Evolutionary conservation across 2,113 vertebrate genomes (phyloP).

Genomic region (Numenius arquata): DNA sequence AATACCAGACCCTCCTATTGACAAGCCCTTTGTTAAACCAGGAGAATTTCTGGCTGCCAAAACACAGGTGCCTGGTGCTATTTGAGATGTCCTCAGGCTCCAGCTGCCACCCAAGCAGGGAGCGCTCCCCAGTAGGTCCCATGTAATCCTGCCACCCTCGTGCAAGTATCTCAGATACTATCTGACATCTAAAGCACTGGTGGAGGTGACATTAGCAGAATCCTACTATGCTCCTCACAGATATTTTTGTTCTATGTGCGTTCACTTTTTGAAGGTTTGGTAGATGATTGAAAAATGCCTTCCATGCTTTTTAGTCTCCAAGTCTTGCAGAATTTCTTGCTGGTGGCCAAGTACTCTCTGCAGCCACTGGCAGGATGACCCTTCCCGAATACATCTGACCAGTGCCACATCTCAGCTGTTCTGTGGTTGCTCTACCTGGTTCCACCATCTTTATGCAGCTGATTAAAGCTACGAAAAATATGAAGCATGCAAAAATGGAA

Average conservation of each 20-base stretch:
- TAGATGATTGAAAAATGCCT: not conserved
- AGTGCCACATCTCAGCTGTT: not conserved
- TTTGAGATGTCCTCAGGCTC: not conserved
- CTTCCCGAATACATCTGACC: not conserved
- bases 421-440: not conserved
- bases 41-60: not conserved
- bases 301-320: not conserved
- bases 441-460: not conserved
- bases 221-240: not conserved
- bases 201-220: not conserved
- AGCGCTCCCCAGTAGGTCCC: not conserved
- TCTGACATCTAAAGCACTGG: not conserved
- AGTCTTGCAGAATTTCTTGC: not conserved
- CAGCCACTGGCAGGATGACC: fast-evolving
- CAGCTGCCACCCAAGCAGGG: not conserved
- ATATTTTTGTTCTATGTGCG: not conserved
- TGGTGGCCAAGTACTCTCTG: not conserved
- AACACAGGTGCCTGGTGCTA: not conserved
- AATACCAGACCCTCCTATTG: not conserved
- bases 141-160: not conserved
- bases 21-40: not conserved
- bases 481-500: not conserved
- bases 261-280: not conserved
- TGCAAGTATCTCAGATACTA: not conserved
- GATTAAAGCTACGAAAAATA: not conserved